Evolutionary conservation across 2,113 vertebrate species (phyloP).

Genomic region (Triplophysa rosa): DNA sequence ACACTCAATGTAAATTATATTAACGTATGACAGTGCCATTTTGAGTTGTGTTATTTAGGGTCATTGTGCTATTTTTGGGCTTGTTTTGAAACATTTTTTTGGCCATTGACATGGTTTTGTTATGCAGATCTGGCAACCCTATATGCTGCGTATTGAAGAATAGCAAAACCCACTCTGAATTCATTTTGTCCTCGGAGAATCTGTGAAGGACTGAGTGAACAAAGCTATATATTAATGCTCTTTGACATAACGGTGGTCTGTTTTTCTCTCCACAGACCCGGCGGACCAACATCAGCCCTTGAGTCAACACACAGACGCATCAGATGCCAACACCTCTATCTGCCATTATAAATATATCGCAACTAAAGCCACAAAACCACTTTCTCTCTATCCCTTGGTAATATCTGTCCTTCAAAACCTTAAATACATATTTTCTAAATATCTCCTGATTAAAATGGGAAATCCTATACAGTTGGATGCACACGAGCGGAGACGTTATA

Average conservation of each 20-base stretch:
- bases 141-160: too few relatives aligned
- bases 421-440: constrained; percentile 9
- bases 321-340: neutral
- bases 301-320: constrained; percentile 13
- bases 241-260: constrained; percentile 29
- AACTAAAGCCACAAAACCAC: neutral
- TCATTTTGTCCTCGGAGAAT: too few relatives aligned
- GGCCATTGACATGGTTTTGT: too few relatives aligned
- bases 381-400: neutral
- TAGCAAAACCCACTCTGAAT: too few relatives aligned
- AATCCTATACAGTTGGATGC: constrained; percentile 44
- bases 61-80: too few relatives aligned
- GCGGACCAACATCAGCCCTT: neutral
- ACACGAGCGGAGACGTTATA: constrained; percentile 39
- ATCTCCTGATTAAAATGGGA: constrained; percentile 32
- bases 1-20: too few relatives aligned
- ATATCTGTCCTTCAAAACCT: constrained; percentile 24
- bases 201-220: neutral
- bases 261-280: constrained; percentile 11
- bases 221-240: constrained; percentile 23
- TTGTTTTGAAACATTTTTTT: too few relatives aligned
- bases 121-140: too few relatives aligned
- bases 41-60: too few relatives aligned
- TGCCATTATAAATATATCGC: neutral
- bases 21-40: too few relatives aligned